A percentile compares a stretch with the other conserved stretches of the same genome.
Conservation (phyloP, 2,888 invertebrate species). For the Lasius fuliginosus region DNA sequence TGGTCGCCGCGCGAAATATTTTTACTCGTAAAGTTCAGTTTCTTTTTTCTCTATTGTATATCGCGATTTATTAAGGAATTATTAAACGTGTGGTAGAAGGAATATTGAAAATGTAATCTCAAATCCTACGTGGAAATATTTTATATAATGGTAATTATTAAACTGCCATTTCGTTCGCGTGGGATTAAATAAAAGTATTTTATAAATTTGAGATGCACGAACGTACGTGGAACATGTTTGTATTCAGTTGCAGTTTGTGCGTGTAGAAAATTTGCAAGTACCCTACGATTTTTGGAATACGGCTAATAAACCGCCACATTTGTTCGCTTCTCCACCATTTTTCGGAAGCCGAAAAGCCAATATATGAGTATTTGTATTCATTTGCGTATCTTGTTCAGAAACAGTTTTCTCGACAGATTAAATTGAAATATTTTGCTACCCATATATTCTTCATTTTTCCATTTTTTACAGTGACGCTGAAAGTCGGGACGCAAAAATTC, state of each 20-base stretch:
- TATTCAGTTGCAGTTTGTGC: not conserved
- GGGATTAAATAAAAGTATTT: constrained; percentile 32
- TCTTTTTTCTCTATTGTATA: not conserved
- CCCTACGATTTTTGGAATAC: not conserved
- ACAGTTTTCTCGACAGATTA: constrained; percentile 9
- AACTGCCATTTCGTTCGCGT: not conserved
- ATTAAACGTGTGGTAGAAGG: not conserved
- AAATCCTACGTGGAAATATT: not conserved
- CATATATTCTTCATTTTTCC: not conserved
- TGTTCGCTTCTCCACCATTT: constrained; percentile 32
- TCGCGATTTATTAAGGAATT: constrained; percentile 2
- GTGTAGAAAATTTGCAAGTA: not conserved
- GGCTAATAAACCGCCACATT: not conserved
- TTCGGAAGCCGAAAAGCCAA: constrained; percentile 26
- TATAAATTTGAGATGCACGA: constrained; percentile 16
- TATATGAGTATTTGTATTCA: constrained; percentile 40
- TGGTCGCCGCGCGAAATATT: not conserved
- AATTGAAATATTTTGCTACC: constrained; percentile 16
- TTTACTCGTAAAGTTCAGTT: not conserved
- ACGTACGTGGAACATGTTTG: not conserved
- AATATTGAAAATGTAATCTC: not conserved
- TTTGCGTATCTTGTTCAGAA: constrained; percentile 57
- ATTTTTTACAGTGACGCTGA: not conserved
- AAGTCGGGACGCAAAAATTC: not conserved
- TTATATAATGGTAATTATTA: not conserved